These are phyloP conservation scores for Heliconius nattereri DNA, from an alignment of 1,140 invertebrate species.

Conservation along the genomic window DNA sequence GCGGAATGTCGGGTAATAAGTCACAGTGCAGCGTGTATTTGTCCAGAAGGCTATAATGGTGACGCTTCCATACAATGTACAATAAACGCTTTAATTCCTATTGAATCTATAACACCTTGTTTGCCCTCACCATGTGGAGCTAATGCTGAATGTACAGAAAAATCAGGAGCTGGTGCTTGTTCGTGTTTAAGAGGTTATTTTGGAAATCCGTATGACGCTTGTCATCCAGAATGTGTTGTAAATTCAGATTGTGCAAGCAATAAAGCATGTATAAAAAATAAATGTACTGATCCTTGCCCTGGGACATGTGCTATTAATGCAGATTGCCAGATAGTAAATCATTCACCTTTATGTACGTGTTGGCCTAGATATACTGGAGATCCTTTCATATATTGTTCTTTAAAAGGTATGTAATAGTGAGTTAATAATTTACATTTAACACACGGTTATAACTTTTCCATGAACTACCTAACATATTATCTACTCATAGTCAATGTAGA, in stretches of 20 bases:
- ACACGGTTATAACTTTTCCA: too few relatives aligned
- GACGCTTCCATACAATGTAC: constrained; percentile 83
- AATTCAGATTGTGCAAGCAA: constrained; percentile 84
- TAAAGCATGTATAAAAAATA: constrained; percentile 85
- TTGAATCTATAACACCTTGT: constrained; percentile 76
- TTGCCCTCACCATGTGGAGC: constrained; percentile 83
- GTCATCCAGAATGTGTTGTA: constrained; percentile 80
- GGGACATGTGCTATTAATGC: constrained; percentile 88
- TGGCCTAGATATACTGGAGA: constrained; percentile 87
- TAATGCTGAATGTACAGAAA: constrained; percentile 83
- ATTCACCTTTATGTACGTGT: constrained; percentile 89
- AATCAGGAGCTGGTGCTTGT: constrained; percentile 81
- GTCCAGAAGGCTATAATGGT: constrained; percentile 82
- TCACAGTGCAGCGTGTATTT: constrained; percentile 85
- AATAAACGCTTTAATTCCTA: constrained; percentile 51
- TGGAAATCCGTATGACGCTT: constrained; percentile 81
- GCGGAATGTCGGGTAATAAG: constrained; percentile 86
- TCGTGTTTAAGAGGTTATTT: constrained; percentile 81
- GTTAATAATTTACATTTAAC: not conserved
- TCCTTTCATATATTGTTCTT: constrained; percentile 83
- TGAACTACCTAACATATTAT: too few relatives aligned
- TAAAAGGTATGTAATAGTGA: constrained; percentile 52
- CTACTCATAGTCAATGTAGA: too few relatives aligned
- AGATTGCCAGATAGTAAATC: constrained; percentile 87
- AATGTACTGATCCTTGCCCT: constrained; percentile 87